Evolutionary conservation across 2,113 vertebrate species (phyloP).

Genomic region (Leucoraja erinaceus): DNA sequence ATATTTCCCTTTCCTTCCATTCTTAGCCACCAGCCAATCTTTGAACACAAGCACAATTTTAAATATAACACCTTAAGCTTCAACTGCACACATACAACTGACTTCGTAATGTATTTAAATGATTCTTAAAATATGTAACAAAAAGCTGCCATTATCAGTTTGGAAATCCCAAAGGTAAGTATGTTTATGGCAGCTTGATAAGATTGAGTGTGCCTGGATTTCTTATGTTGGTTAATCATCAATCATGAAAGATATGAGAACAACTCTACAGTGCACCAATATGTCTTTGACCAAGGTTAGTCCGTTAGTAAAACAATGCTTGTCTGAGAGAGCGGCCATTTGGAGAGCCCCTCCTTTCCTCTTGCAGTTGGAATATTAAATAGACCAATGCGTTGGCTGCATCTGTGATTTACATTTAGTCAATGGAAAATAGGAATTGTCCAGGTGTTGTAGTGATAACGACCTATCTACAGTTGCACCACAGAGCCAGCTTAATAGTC

Average conservation of each 20-base stretch:
- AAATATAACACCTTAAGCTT: not conserved
- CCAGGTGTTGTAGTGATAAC: not conserved
- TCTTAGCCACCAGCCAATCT: not conserved
- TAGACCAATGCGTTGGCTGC: not conserved
- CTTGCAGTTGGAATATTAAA: not conserved
- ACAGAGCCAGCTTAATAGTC: not conserved
- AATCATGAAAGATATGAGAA: conserved; percentile 24
- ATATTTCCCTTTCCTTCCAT: conserved; percentile 11
- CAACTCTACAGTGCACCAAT: not conserved
- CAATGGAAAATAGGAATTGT: not conserved
- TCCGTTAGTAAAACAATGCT: conserved; percentile 26
- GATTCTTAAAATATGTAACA: conserved; percentile 4
- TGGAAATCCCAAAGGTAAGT: conserved; percentile 27
- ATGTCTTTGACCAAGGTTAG: conserved; percentile 36
- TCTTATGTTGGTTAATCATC: conserved; percentile 32
- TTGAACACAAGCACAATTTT: not conserved
- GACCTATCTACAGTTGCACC: not conserved
- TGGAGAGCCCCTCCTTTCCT: not conserved
- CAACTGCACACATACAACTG: not conserved
- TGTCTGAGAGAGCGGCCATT: not conserved
- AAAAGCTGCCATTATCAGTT: conserved; percentile 3
- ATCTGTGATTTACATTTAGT: conserved; percentile 9
- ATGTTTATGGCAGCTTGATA: conserved; percentile 26
- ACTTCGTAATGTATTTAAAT: not conserved
- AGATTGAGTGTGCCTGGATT: conserved; percentile 26